Base-by-base conservation (phyloP, 23 tunicate genomes). In the Trididemnum nubilum region DNA sequence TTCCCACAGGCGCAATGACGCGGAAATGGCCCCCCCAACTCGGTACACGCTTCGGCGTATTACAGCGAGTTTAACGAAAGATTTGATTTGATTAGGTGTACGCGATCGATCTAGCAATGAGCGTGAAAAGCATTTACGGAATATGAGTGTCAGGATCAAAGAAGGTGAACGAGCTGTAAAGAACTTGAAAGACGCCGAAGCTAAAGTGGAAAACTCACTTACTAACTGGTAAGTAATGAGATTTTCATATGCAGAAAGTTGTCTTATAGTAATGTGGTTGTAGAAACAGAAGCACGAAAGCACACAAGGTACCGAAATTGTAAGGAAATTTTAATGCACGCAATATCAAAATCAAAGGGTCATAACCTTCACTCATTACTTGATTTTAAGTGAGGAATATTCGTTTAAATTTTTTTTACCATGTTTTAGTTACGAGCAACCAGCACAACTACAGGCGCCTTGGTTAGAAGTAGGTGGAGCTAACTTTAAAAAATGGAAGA, bases 401-500 rank as follows among this genome's bases (percentile, higher is more conserved):
- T 33, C 38, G 38, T 73, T 73, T 7, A 37, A 2, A 4, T 36
- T 36, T 37, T 15, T 44, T 44, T 44, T 9, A 44, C 54, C 54
- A 44, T 44, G 33, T 73, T 39, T 73, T 37, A 73, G 79, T 58
- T 73, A 22, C 19, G 59, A 73, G 15, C 79, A 73, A 40, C 79
- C 79, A 28, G 79, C 79, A 19, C 79, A 73, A 26, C 25, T 36
- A n/a, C 59, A 73, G 19, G 79, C 79, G 3, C 79, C 79, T 9
- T 73, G 79, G 79, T n/a, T 73, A 18, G 30, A 73, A 39, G 79
- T 73, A 2, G 79, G 38, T 24, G 79, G 29, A 28, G 38, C 2
- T 2, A 28, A 73, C 38, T 40, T 73, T 4, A 73, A 73, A 24
- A 73, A 40, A 39, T 73, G 59, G 59, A 73, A 73, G 26, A 32